phyloP scores from a whole-genome alignment of 2,797 vertebrate genomes.

The Sebastolobus altivelis region DNA sequence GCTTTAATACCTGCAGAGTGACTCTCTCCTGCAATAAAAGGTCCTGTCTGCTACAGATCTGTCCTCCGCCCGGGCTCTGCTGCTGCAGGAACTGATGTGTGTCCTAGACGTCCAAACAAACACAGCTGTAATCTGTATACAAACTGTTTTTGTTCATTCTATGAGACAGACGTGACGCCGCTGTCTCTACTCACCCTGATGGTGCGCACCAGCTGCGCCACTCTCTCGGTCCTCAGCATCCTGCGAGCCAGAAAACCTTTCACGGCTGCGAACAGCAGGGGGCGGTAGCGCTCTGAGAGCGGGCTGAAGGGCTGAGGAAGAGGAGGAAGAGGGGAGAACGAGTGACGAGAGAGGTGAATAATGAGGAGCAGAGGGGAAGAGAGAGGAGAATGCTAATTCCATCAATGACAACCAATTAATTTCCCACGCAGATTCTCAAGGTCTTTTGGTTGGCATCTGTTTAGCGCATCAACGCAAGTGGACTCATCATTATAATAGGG shows the following conservation, averaged over 20 bases:
- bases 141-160: conserved; percentile 1
- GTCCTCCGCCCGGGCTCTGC: conserved; percentile 61
- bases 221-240: conserved; percentile 79
- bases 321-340: conserved; percentile 16
- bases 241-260: conserved; percentile 85
- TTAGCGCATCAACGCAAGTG: conserved; percentile 64
- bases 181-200: conserved; percentile 75
- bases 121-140: conserved; percentile 1
- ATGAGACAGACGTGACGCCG: conserved; percentile 2
- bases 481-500: conserved; percentile 68
- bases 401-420: conserved; percentile 86
- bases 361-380: conserved; percentile 75
- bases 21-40: conserved; percentile 80
- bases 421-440: conserved; percentile 79
- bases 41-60: conserved; percentile 74
- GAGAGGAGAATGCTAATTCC: conserved; percentile 84
- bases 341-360: conserved; percentile 61
- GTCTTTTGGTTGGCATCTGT: conserved; percentile 78
- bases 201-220: conserved; percentile 81
- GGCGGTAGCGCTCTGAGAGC: conserved; percentile 62
- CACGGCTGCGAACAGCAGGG: conserved; percentile 79
- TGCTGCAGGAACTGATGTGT: conserved; percentile 76
- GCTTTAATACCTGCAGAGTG: conserved; percentile 78
- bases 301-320: conserved; percentile 54
- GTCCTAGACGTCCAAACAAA: conserved; percentile 74